These are phyloP conservation scores for Drosophila suboccidentalis DNA, from an alignment of 2,888 invertebrate genomes.

Conservation along the genomic window DNA sequence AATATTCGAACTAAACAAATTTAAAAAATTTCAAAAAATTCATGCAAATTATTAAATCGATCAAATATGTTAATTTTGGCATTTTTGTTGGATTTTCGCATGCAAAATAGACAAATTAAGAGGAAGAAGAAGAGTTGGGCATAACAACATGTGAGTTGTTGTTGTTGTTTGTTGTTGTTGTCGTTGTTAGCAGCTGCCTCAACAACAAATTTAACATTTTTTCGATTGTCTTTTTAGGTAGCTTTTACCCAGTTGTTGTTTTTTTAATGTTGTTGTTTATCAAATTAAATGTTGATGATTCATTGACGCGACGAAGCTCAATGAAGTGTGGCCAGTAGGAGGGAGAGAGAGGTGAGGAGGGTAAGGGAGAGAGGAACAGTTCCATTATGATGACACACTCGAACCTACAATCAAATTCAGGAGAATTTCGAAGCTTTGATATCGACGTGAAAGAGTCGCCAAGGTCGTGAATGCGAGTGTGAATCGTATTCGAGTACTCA, in stretches of 20 bases:
- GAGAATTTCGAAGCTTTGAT: slow-evolving; percentile 40
- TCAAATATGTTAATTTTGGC: slow-evolving; percentile 52
- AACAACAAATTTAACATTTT: slow-evolving; percentile 25
- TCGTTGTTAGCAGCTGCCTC: slow-evolving; percentile 11
- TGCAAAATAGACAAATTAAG: slow-evolving; percentile 6
- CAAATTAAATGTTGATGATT: slow-evolving; percentile 43
- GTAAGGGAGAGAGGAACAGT: background rate
- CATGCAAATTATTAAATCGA: slow-evolving; percentile 2
- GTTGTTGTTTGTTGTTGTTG: slow-evolving; percentile 3
- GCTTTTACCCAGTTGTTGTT: slow-evolving; percentile 34
- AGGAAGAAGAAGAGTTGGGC: slow-evolving; percentile 5
- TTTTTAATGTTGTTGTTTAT: slow-evolving; percentile 40
- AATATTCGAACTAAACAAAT: background rate
- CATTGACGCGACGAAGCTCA: slow-evolving; percentile 22
- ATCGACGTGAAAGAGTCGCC: slow-evolving; percentile 15
- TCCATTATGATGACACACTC: slow-evolving; percentile 48
- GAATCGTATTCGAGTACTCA: slow-evolving; percentile 13
- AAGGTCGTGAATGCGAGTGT: slow-evolving; percentile 23
- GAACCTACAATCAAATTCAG: slow-evolving; percentile 17
- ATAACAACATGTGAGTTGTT: slow-evolving; percentile 18
- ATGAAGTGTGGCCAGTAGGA: background rate
- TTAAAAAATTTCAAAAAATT: background rate
- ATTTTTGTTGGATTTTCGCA: slow-evolving; percentile 25
- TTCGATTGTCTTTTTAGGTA: slow-evolving; percentile 31
- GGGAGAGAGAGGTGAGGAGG: background rate